Evolutionary conservation across 1,140 invertebrate species (phyloP).

Genomic region (Frieseomelitta varia): DNA sequence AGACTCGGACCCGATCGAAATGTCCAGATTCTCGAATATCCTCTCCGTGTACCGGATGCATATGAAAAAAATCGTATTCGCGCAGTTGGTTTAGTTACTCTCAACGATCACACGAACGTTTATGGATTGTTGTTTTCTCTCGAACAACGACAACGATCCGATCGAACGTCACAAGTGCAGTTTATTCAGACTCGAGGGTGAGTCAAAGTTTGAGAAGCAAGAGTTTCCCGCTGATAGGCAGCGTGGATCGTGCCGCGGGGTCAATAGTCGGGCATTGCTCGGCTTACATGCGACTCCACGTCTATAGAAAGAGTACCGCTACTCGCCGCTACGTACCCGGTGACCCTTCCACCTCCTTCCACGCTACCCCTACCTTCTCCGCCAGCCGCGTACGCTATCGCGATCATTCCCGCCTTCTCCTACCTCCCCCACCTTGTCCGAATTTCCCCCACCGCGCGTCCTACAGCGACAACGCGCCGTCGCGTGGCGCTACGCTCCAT

Average conservation of each 20-base stretch:
- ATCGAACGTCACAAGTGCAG: no score
- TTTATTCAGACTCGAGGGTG: neutral
- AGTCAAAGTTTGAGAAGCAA: conserved; percentile 11
- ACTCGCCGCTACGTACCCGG: conserved; percentile 76
- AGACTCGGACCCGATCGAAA: neutral
- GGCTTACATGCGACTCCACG: conserved; percentile 73
- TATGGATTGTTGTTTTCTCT: neutral
- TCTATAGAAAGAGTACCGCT: conserved; percentile 80
- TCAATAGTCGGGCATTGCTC: conserved; percentile 79
- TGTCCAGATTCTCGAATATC: neutral
- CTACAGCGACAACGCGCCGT: conserved; percentile 60
- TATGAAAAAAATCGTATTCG: neutral
- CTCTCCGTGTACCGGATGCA: neutral
- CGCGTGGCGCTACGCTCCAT: conserved; percentile 69
- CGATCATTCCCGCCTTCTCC: conserved; percentile 32
- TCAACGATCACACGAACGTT: neutral
- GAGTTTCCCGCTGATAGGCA: conserved; percentile 25
- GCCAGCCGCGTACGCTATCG: conserved; percentile 25
- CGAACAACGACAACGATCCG: neutral
- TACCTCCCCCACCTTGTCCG: conserved; percentile 22
- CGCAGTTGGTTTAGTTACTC: neutral
- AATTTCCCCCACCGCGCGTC: neutral
- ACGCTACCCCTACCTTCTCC: conserved; percentile 29
- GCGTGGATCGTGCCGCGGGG: conserved; percentile 64
- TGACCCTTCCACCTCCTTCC: conserved; percentile 63